These are phyloP conservation scores for Bucco capensis DNA, from an alignment of 2,113 vertebrate species.

Conservation along the genomic window DNA sequence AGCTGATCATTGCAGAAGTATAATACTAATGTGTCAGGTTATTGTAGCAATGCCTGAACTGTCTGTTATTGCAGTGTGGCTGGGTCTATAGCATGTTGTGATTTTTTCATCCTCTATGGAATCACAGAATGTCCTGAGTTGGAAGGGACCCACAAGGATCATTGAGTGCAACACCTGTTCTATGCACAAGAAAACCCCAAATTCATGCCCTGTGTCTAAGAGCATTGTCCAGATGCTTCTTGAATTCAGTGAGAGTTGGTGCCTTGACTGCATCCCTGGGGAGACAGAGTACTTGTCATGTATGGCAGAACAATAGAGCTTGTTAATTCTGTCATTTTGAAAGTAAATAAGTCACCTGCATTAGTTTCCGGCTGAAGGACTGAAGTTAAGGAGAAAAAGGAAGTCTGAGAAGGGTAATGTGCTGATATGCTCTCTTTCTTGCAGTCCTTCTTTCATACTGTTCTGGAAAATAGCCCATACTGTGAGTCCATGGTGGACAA, in stretches of 20 bases:
- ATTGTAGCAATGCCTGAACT: neutral
- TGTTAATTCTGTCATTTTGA: neutral
- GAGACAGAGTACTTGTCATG: neutral
- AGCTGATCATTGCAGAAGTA: neutral
- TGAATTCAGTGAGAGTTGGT: no score
- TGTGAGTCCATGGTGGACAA: conserved; percentile 94
- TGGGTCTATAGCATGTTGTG: neutral
- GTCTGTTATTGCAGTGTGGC: neutral
- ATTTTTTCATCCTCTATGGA: neutral
- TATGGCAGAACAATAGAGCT: neutral
- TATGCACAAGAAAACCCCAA: no score
- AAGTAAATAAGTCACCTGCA: neutral
- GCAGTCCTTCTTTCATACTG: conserved; percentile 89
- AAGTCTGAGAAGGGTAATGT: neutral
- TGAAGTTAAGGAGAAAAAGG: neutral
- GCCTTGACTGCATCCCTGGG: no score
- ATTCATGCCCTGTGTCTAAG: no score
- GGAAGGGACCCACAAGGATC: no score
- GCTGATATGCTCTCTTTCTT: neutral
- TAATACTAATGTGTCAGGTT: neutral
- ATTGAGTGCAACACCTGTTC: no score
- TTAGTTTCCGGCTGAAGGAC: neutral
- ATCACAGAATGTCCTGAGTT: no score
- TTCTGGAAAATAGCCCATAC: conserved; percentile 87
- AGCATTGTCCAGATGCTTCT: no score